Base-by-base conservation (phyloP, 2,797 vertebrate genomes). In the Pseudochirops corinnae region DNA sequence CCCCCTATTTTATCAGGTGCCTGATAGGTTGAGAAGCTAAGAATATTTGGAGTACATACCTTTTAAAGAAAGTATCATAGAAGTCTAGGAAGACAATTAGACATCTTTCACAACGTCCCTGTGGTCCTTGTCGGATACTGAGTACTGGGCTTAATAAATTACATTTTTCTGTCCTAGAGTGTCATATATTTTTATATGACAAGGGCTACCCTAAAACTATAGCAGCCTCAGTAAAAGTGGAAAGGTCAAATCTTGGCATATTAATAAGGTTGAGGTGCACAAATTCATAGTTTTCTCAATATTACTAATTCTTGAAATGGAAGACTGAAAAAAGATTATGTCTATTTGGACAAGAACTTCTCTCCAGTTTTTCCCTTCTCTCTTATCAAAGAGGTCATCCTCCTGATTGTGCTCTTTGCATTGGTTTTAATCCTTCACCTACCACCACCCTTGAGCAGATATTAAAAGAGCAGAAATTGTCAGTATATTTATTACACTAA, bases 271-370 rank as follows among this genome's bases (percentile, higher is more conserved):
- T 93, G 29, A 13, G 26, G 46, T 91, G 31, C 56, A 93, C 33
- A 94, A n/a, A 50, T 93, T 53, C 33, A 93, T 90, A 10, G 39
- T 46, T 87, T 87, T 87, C 39, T 50, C 74, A 46, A 10, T 87
- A 46, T 82, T 82, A 26, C 90, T 31, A 57, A 52, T 31, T 1
- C 93, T 97, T 97, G 55, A 95, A 91, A 87, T 26, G 21, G 24
- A 90, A 95, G 96, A 96, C 67, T 55, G 91, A 1, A 90, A 91
- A 90, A 93, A 96, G 92, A 53, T 67, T 13, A 39, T 57, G 18
- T 57, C n/a, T 50, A 57, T 94, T 95, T 91, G 91, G 7, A 26
- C 21, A 14, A 52, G 11, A 29, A 46, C 7, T 52, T 55, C 26
- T 31, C 26, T 74, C 56, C 91, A 16, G 7, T 39, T 74, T 74